Evolutionary conservation across 2,888 invertebrate genomes (phyloP), one percentile per base, ranked within the genome.

Genomic region (Drosophila multiciliata): DNA sequence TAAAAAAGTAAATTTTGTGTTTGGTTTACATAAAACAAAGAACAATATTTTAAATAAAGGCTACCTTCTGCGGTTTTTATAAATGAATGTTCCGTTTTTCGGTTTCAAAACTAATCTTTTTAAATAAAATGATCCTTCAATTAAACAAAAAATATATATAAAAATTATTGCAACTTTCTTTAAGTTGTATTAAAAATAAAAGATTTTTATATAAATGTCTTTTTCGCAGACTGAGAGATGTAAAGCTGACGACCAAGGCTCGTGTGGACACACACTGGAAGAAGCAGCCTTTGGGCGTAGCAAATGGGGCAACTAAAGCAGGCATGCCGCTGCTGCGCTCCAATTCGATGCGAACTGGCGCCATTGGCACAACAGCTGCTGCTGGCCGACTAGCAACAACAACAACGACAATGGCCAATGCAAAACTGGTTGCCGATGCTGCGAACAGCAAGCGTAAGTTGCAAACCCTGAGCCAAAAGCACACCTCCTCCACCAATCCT

Each of bases 261-360:
- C 92, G 92, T 35, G 93, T 93, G 35, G 93, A 93, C 65, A 90
- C 91, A 1, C 87, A 91, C 68, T 92, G 93, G 92, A 93, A 92
- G 66, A 93, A 92, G 53, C 76, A 83, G 45, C 70, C 88, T 0
- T 26, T 89, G 68, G 78, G 73, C 33, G 29, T 38, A 5, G 32
- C 42, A 20, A 45, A 50, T n/a, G 55, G 26, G 42, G 65, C 20
- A 20, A 45, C 45, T n/a, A 42, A 63, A 23, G 42, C 58, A 23
- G 52, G 55, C 32, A 53, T 29, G n/a, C 67, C 67, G 3, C 55
- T 82, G 40, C 35, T 83, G 75, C 90, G 92, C n/a, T 87, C 92
- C 3, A 90, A 91, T 66, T 92, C 92, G 0, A 73, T 91, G 17
- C 92, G 92, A 33, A 78, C 67, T 32, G 57, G 57, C 15, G 32